These are phyloP conservation scores for Drosophila bunnanda DNA, from an alignment of 2,888 invertebrate species.

Conservation along the genomic window DNA sequence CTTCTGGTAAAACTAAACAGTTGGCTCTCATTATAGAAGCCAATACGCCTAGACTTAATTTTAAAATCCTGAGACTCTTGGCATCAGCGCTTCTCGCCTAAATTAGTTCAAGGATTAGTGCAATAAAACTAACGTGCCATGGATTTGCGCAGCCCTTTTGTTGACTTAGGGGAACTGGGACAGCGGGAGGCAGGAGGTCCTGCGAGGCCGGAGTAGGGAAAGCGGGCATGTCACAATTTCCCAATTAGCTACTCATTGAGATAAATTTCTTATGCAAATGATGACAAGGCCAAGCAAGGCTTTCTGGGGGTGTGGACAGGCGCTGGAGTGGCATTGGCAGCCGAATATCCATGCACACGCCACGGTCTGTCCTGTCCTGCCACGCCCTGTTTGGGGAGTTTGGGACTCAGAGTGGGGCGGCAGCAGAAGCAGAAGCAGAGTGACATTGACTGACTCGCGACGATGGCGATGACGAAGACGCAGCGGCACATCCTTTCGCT, in stretches of 20 bases:
- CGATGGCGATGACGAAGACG: conserved; percentile 44
- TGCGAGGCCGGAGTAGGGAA: conserved; percentile 1
- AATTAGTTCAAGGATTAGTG: conserved; percentile 81
- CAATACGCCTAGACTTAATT: conserved; percentile 52
- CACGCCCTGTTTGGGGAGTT: conserved; percentile 60
- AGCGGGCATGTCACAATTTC: conserved; percentile 70
- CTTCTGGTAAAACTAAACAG: conserved; percentile 2
- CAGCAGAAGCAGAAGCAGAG: conserved; percentile 31
- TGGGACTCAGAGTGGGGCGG: conserved; percentile 50
- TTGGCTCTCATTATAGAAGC: conserved; percentile 17
- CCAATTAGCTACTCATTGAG: conserved; percentile 81
- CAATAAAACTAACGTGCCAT: conserved; percentile 78
- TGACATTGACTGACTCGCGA: conserved; percentile 75
- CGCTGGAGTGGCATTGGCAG: conserved; percentile 75
- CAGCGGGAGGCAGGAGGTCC: conserved; percentile 3
- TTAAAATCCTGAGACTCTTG: conserved; percentile 49
- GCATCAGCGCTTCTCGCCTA: conserved; percentile 50
- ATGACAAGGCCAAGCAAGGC: conserved; percentile 75
- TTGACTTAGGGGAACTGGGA: conserved; percentile 50
- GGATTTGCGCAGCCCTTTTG: conserved; percentile 71
- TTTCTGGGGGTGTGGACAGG: conserved; percentile 39
- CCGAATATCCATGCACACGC: conserved; percentile 35
- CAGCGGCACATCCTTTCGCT: conserved; percentile 45
- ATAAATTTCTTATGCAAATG: conserved; percentile 82
- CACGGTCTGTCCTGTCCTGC: conserved; percentile 31